These are phyloP conservation scores for Drosophila leonis DNA, from an alignment of 2,888 invertebrate species.

Conservation along the genomic window DNA sequence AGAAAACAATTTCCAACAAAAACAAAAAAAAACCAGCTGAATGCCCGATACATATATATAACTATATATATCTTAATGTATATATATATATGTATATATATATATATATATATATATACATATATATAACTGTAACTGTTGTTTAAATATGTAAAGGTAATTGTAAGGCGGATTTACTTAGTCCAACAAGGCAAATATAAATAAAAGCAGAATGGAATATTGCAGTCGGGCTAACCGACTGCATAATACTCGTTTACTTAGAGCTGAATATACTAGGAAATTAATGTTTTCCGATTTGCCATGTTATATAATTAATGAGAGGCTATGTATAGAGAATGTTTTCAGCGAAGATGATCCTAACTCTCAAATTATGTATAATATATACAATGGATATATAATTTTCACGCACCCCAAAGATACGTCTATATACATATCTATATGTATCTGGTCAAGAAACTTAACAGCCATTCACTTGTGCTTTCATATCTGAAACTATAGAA, in stretches of 20 bases:
- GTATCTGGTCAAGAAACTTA: neutral
- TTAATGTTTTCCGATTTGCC: neutral
- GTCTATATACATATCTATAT: neutral
- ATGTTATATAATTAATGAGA: neutral
- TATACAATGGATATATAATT: neutral
- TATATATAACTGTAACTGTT: slow-evolving; percentile 18
- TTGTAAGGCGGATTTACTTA: slow-evolving; percentile 46
- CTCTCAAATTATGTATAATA: too few relatives aligned
- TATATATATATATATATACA: neutral
- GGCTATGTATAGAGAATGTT: too few relatives aligned
- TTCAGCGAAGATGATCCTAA: too few relatives aligned
- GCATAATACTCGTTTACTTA: neutral
- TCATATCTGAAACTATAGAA: too few relatives aligned
- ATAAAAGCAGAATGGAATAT: slow-evolving; percentile 12
- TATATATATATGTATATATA: slow-evolving; percentile 16
- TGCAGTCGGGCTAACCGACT: neutral
- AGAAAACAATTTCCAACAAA: slow-evolving; percentile 7
- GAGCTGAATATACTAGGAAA: neutral
- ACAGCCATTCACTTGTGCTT: too few relatives aligned
- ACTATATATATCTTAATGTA: slow-evolving; percentile 2
- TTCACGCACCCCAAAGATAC: neutral
- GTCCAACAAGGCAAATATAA: slow-evolving; percentile 7
- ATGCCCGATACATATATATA: slow-evolving; percentile 10
- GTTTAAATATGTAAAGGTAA: slow-evolving; percentile 40
- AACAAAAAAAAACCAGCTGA: slow-evolving; percentile 10